Evolutionary conservation across 53 echinoderm and acorn worm species (phyloP).

Genomic region (Mesocentrotus franciscanus): DNA sequence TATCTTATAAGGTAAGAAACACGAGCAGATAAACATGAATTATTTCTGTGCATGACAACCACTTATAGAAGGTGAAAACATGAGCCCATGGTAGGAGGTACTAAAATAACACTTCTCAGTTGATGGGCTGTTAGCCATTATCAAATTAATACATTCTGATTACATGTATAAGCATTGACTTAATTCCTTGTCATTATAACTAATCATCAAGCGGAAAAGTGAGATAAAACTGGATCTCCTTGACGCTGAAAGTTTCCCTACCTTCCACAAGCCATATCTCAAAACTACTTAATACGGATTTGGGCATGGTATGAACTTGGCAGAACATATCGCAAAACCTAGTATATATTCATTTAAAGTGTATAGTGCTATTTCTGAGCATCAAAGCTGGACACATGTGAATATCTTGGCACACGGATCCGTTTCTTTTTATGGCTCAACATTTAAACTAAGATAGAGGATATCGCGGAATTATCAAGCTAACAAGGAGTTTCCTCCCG

Average conservation of each 20-base stretch:
- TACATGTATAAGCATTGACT: not conserved
- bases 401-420: not conserved
- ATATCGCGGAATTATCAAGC: not conserved
- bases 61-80: too few relatives aligned
- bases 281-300: not conserved
- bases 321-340: not conserved
- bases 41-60: too few relatives aligned
- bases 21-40: too few relatives aligned
- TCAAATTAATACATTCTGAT: not conserved
- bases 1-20: too few relatives aligned
- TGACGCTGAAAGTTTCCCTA: not conserved
- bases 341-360: not conserved
- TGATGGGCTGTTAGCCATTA: too few relatives aligned
- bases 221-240: not conserved
- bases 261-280: not conserved
- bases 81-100: too few relatives aligned
- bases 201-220: not conserved
- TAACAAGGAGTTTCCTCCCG: not conserved
- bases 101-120: too few relatives aligned
- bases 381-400: conserved; percentile 9
- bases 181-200: not conserved
- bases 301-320: not conserved
- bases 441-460: not conserved
- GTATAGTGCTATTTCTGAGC: not conserved
- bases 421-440: not conserved